These are phyloP conservation scores for Drosophila pseudoananassae DNA, from an alignment of 1,140 invertebrate species.

Conservation along the genomic window DNA sequence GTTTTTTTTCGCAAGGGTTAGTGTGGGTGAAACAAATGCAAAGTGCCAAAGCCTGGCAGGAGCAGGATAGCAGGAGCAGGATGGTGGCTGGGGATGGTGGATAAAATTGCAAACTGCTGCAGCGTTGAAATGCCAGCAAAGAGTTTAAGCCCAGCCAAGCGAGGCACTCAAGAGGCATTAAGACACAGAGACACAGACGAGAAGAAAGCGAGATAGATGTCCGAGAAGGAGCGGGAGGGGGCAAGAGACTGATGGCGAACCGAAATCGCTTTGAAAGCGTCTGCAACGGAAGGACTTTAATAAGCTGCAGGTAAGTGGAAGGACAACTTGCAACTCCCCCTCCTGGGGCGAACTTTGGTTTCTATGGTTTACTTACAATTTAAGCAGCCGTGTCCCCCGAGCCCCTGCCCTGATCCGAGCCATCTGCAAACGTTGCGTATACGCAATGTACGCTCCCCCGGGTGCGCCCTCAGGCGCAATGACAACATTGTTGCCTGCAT, in stretches of 20 bases:
- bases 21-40: constrained; percentile 53
- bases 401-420: neutral
- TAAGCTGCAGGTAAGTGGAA: constrained; percentile 36
- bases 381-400: constrained; percentile 49
- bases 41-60: constrained; percentile 58
- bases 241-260: constrained; percentile 1
- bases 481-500: constrained; percentile 65
- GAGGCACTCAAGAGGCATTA: constrained; percentile 73
- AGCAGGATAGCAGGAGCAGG: constrained; percentile 13
- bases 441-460: constrained; percentile 24
- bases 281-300: constrained; percentile 53
- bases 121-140: constrained; percentile 68
- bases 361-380: constrained; percentile 65
- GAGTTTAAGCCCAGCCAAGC: constrained; percentile 76
- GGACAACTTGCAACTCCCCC: constrained; percentile 8
- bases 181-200: constrained; percentile 43
- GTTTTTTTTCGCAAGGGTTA: constrained; percentile 21
- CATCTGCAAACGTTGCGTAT: constrained; percentile 38
- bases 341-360: constrained; percentile 41
- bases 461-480: constrained; percentile 25
- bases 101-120: constrained; percentile 52
- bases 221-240: neutral
- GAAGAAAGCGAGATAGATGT: constrained; percentile 28
- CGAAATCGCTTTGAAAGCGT: constrained; percentile 45
- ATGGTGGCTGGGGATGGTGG: constrained; percentile 15